Base-by-base conservation (phyloP, 2,888 invertebrate species). In the Hirtodrosophila alboralis region DNA sequence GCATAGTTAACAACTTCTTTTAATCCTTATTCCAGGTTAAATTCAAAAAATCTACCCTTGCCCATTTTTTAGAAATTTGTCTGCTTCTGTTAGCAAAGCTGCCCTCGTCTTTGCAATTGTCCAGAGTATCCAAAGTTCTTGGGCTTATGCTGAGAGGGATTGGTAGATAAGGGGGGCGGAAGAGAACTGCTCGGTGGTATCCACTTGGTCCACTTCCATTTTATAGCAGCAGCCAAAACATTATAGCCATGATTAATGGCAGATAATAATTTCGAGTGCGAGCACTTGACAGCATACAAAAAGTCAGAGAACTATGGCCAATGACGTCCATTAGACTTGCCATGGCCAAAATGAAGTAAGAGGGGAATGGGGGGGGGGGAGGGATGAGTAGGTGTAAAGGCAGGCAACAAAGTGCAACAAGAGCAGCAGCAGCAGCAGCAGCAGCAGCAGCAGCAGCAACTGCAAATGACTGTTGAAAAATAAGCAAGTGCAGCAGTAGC, bases 221-320 rank as follows among this genome's bases (percentile, higher is more conserved):
- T 80, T 80, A 80, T 80, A 84, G 79, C 75, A 69, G 69, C 81
- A 73, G 86, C 84, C 86, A 85, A 70, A 80, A 86, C 79, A 80
- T 80, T 80, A 88, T 85, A 84, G 85, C 87, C 81, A 85, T 87
- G 87, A 87, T 88, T 88, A 87, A 87, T 88, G 88, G 81, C 78
- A 83, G 87, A 85, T 87, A 88, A 88, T 80, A 80, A 80, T 86
- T 80, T 80, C 79, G 86, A 80, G 79, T 86, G 79, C 79, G 84
- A 80, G 79, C 86, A 80, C 79, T 80, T 80, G 79, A 80, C 79
- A 80, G 79, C 86, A 80, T 86, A 80, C 79, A 86, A 86, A 80
- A 80, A 80, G 79, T 80, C 79, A 86, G 86, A 84, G 79, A 80
- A 80, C 79, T 86, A 80, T 80, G 79, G 79, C 84, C 79, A 80